A percentile compares a stretch with the other conserved stretches of the same genome.
Conservation (phyloP, 2,888 invertebrate species). For the Eilema caniola region DNA sequence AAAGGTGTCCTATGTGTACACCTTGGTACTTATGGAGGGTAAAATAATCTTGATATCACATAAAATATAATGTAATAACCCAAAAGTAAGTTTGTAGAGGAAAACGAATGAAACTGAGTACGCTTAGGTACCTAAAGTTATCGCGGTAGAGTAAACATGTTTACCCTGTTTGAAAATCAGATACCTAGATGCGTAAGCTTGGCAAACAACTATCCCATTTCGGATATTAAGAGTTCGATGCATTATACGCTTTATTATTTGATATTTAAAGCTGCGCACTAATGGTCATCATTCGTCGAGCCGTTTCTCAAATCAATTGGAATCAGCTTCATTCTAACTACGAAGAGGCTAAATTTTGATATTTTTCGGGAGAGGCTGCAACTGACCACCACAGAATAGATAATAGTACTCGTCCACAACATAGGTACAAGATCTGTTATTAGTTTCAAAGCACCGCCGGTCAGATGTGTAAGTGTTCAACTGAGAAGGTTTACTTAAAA, state of each 20-base stretch:
- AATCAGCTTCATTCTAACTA: not conserved
- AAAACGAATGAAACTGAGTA: constrained; percentile 31
- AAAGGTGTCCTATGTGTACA: not conserved
- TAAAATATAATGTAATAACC: constrained; percentile 20
- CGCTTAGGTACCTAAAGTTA: constrained; percentile 19
- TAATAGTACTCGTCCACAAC: no score
- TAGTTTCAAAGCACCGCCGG: no score
- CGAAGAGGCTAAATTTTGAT: no score
- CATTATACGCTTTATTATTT: not conserved
- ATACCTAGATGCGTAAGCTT: constrained; percentile 20
- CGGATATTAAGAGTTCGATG: not conserved
- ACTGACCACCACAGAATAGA: no score
- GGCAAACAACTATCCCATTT: constrained; percentile 31
- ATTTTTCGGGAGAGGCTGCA: no score
- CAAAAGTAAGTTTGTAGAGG: constrained; percentile 18
- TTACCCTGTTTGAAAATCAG: constrained; percentile 36
- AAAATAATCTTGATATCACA: not conserved
- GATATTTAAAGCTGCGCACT: not conserved
- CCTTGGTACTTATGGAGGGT: not conserved
- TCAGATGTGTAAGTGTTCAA: no score
- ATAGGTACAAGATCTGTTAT: no score
- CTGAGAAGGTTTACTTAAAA: no score
- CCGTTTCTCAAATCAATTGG: not conserved
- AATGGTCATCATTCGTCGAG: not conserved
- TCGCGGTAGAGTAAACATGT: constrained; percentile 43